Conservation (phyloP, 1,140 invertebrate genomes). For the Thalassaphorura encarpata region DNA sequence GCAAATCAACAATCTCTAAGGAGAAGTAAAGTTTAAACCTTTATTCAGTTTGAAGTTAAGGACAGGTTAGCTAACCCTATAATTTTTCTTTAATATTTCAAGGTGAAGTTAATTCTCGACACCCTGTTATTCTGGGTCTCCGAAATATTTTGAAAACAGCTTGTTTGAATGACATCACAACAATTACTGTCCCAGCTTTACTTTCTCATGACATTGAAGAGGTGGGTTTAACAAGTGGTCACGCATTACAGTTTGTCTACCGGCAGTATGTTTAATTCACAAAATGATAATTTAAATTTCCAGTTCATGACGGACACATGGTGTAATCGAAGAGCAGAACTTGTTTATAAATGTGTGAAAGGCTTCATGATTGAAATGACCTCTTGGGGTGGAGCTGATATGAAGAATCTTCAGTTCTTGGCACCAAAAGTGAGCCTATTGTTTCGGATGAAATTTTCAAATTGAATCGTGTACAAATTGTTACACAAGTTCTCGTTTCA, state of each 20-base stretch:
- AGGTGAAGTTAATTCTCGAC: constrained; percentile 87
- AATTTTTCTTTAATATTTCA: constrained; percentile 31
- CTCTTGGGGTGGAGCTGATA: constrained; percentile 78
- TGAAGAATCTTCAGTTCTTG: constrained; percentile 76
- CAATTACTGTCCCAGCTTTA: constrained; percentile 83
- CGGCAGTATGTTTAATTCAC: neutral
- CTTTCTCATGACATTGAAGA: constrained; percentile 89
- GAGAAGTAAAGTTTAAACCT: constrained; percentile 13
- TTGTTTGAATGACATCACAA: constrained; percentile 85
- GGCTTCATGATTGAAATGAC: constrained; percentile 99
- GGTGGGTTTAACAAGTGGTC: constrained; percentile 43
- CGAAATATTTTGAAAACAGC: constrained; percentile 91
- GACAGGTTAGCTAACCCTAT: constrained; percentile 44
- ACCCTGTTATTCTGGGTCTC: constrained; percentile 88
- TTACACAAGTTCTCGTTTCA: constrained; percentile 37
- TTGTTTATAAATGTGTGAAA: constrained; percentile 97
- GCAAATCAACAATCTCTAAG: constrained; percentile 50
- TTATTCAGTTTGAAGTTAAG: too few species aligned
- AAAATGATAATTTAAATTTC: constrained; percentile 34
- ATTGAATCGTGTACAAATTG: constrained; percentile 2
- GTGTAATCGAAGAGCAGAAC: constrained; percentile 89
- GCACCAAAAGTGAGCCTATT: constrained; percentile 53
- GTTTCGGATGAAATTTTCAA: neutral
- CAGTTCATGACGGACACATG: constrained; percentile 92
- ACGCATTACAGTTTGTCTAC: neutral